Percentiles rank a stretch among this genome's conserved stretches.
Evolutionary conservation across 2,888 invertebrate genomes (phyloP).

Genomic region (Seira musarum): DNA sequence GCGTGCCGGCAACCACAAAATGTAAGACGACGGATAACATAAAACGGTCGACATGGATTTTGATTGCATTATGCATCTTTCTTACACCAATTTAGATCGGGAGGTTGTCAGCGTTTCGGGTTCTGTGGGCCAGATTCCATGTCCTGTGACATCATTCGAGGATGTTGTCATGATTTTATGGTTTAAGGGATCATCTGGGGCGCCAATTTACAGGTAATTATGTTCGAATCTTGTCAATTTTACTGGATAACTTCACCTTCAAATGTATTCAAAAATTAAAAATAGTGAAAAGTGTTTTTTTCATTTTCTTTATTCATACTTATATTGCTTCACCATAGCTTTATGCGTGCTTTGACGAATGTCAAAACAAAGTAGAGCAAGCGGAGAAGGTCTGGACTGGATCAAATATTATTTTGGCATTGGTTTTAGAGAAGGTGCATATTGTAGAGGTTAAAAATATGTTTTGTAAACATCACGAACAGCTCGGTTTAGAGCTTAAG

Average conservation of each 20-base stretch:
- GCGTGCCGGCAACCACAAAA: constrained; percentile 57
- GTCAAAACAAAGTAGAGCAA: too few relatives aligned
- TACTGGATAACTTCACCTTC: not conserved
- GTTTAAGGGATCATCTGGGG: constrained; percentile 89
- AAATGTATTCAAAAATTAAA: too few relatives aligned
- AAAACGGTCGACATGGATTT: not conserved
- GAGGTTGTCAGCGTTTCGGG: constrained; percentile 65
- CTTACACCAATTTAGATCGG: constrained; percentile 42
- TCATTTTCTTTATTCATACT: too few relatives aligned
- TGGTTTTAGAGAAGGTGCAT: too few relatives aligned
- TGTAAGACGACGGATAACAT: constrained; percentile 53
- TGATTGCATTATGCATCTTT: not conserved
- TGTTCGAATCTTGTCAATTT: not conserved
- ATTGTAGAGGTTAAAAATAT: too few relatives aligned
- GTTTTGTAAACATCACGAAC: too few relatives aligned
- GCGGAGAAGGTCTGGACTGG: too few relatives aligned
- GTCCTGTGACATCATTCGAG: constrained; percentile 72
- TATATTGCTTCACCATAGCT: too few relatives aligned
- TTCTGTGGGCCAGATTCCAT: constrained; percentile 68
- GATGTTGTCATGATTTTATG: constrained; percentile 88
- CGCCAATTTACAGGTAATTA: constrained; percentile 88
- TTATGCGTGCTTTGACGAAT: too few relatives aligned
- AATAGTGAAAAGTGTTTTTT: too few relatives aligned
- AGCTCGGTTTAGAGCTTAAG: too few relatives aligned
- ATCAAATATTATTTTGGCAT: too few relatives aligned